Conservation (phyloP, 2,113 vertebrate genomes). For the Diadophis punctatus region DNA sequence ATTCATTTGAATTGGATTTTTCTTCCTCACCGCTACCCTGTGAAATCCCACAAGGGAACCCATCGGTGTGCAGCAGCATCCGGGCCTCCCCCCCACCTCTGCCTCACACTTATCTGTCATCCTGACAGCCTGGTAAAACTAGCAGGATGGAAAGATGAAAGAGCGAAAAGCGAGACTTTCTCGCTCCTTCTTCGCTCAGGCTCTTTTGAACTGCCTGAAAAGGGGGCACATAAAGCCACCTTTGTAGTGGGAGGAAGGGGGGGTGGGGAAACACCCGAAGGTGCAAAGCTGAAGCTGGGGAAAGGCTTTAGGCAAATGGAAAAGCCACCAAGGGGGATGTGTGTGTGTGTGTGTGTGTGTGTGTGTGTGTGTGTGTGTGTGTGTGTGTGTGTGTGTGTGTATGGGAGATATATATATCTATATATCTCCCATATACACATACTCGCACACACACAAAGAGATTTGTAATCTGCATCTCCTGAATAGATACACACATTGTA, state of each 20-base stretch:
- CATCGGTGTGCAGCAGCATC: neutral
- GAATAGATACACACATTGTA: too few relatives aligned
- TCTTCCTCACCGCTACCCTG: neutral
- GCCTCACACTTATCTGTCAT: neutral
- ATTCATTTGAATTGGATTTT: neutral
- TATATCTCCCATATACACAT: too few relatives aligned
- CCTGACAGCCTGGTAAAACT: neutral
- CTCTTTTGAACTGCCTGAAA: neutral
- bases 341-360: too few relatives aligned
- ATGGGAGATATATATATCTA: too few relatives aligned
- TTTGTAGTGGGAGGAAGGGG: neutral
- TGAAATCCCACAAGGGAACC: neutral
- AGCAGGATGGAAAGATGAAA: neutral
- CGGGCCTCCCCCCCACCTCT: neutral
- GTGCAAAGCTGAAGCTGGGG: neutral
- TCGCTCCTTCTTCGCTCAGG: neutral
- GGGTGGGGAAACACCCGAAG: neutral
- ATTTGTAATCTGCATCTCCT: too few relatives aligned
- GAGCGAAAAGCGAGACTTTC: neutral
- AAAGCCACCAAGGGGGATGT: neutral
- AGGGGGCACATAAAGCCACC: neutral
- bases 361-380: too few relatives aligned
- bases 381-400: too few relatives aligned
- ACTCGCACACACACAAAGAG: too few relatives aligned
- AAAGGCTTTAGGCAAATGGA: slow-evolving; percentile 2